Base-by-base conservation (phyloP, 2,797 vertebrate genomes). In the Crenichthys baileyi region DNA sequence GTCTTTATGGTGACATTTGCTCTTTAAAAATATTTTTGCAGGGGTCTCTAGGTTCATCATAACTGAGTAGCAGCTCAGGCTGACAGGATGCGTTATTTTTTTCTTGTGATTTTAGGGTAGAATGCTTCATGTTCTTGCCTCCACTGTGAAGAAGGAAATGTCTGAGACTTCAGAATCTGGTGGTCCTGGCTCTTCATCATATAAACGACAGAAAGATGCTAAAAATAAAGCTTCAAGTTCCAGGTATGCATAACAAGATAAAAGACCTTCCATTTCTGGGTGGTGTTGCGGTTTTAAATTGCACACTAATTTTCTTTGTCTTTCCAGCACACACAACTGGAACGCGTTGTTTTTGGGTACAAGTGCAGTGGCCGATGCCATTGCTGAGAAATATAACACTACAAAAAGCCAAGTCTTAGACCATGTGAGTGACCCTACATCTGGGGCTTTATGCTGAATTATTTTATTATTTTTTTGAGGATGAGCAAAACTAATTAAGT, bases 391-490 rank as follows among this genome's bases (percentile, higher is more conserved):
- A 92, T 99, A 99, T 95, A 97, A 95, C 0, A 96, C 97, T 53
- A 96, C 96, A 67, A 99, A 99, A 94, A 98, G 97, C 92, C 95
- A 97, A 96, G 98, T 99, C 31, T 91, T 99, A 39, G 97, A 98
- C 92, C 96, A 98, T 0, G 98, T 99, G 91, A 97, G 98, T 96
- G 71, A 83, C 0, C 13, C 39, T 36, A 51, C 0, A 24, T 46
- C 5, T 29, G 4, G 8, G 46, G 70, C 16, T 46, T 70, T 46
- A 70, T 39, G 55, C 53, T 60, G 5, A 26, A 65, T 3, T 65
- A 65, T 6, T 22, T 22, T 78, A n/a, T 18, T 20, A 44, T 20
- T 44, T 39, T 3, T 51, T 58, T 29, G 31, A 29, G 41, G 31
- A 65, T 29, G 18, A 65, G 13, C 31, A 70, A 12, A 63, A 9